Base-by-base conservation (phyloP, 1,140 invertebrate species). In the Sminthurides bifidus region DNA sequence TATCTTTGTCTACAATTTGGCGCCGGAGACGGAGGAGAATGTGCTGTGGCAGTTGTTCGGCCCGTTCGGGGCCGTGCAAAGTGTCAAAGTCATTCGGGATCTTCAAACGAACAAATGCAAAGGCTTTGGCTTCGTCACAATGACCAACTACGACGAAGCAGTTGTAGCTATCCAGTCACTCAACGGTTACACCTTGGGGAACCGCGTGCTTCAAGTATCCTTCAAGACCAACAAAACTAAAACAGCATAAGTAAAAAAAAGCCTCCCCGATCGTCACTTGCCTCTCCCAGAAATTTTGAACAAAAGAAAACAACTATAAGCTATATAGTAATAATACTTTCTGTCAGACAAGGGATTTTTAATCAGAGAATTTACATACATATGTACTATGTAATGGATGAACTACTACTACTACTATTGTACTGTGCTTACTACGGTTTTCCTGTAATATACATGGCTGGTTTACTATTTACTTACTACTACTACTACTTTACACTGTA, bases 121-220 rank as follows among this genome's bases (percentile, higher is more conserved):
- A 75, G 95, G 95, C 65, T 98, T 96, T 72, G 95, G 92, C n/a
- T 97, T 98, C 74, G 93, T 99, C 56, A 97, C 92, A 52, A 98
- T 98, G 95, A 96, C 92, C 67, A 96, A 97, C 74, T 98, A 98
- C 75, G 93, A 98, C 72, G 94, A 98, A 71, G 92, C 94, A 14
- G 82, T 95, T 24, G 85, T 94, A 58, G 94, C 95, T 51, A 98
- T 98, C 67, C 91, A 94, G 73, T 92, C 89, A 59, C 79, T 98
- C 55, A 98, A 98, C 74, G 94, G 94, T 49, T 97, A 95, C 75
- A 92, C 90, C 60, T 79, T 98, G 63, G 92, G 92, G 67, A 96
- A 95, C 75, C 81, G 94, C 52, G 90, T 96, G 59, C 81, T 98
- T 66, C 94, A 98, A 79, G 94, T 98, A 68, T 95, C 91, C 72